phyloP scores from a whole-genome alignment of 1,140 invertebrate species.

The Platyscapa corneri region DNA sequence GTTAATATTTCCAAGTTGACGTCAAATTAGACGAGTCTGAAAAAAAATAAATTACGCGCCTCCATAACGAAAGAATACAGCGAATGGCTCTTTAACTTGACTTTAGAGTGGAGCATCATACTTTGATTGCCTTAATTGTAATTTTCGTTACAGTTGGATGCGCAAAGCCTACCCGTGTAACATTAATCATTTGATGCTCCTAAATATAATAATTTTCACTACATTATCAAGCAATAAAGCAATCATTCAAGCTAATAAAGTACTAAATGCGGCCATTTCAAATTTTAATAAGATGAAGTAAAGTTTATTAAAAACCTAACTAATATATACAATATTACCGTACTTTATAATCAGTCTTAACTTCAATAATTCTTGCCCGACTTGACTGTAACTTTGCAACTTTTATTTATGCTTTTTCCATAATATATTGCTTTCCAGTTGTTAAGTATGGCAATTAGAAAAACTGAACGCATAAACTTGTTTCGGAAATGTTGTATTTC shows the following conservation, averaged over 20 bases:
- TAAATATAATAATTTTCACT: not conserved
- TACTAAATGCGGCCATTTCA: not conserved
- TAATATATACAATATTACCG: not conserved
- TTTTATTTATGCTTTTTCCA: not conserved
- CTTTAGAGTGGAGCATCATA: no score
- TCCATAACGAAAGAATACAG: no score
- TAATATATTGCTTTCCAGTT: not conserved
- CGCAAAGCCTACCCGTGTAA: no score
- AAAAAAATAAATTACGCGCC: no score
- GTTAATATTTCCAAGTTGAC: no score
- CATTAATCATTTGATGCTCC: not conserved
- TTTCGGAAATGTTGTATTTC: not conserved
- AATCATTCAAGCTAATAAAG: not conserved
- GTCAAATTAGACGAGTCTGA: no score
- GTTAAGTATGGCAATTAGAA: not conserved
- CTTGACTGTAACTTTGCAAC: not conserved
- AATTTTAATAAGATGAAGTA: not conserved
- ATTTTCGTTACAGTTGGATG: no score
- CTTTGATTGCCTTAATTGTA: no score
- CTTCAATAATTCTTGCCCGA: not conserved
- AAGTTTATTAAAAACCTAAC: not conserved
- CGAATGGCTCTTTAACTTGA: no score
- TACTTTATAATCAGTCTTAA: not conserved
- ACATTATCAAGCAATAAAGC: not conserved
- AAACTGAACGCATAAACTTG: not conserved